Evolutionary conservation across 2,797 vertebrate species (phyloP), one percentile per base, ranked within the genome.

Genomic region (Psittacula derbiana): DNA sequence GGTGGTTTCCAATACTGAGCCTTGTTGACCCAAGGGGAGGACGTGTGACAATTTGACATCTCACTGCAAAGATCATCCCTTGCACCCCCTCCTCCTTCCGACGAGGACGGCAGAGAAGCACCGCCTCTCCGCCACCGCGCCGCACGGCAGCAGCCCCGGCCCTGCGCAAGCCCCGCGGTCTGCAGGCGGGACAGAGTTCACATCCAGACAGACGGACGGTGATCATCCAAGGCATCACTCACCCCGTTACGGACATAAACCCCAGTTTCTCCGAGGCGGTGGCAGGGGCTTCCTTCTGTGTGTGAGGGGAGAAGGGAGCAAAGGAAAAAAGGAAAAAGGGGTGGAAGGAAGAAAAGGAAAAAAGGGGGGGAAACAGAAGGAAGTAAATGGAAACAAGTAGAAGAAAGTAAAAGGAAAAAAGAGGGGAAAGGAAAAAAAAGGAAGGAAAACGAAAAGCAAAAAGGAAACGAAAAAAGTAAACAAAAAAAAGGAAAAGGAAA

Each of bases 261-360:
- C 16, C n/a, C 4, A 3, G 10, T 2, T 31, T 72, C 25, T n/a
- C 43, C 31, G 43, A 18, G 11, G 31, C 0, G 0, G 38, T 7
- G 1, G 23, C 7, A 4, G 2, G 21, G 28, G 10, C 11, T 61
- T 64, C 12, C 17, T 57, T 33, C 52, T 41, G 23, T 50, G 53
- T 30, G 43, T 15, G 7, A 27, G 4, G 3, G 4, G 24, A 8
- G 17, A 7, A 2, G 7, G 1, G 8, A 10, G 6, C 18, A 20
- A 15, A 13, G 16, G 3, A 2, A 5, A 20, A n/a, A n/a, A 5
- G 0, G 1, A 2, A 18, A 31, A 30, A 9, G 3, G 3, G 8
- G 5, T n/a, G 30, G 7, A 8, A 30, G 10, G 27, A 14, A 3
- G 12, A 17, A 31, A 11, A 10, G 10, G 16, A 9, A 17, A 30